phyloP scores from a whole-genome alignment of 2,888 invertebrate genomes.

The Phaedon cochleariae region DNA sequence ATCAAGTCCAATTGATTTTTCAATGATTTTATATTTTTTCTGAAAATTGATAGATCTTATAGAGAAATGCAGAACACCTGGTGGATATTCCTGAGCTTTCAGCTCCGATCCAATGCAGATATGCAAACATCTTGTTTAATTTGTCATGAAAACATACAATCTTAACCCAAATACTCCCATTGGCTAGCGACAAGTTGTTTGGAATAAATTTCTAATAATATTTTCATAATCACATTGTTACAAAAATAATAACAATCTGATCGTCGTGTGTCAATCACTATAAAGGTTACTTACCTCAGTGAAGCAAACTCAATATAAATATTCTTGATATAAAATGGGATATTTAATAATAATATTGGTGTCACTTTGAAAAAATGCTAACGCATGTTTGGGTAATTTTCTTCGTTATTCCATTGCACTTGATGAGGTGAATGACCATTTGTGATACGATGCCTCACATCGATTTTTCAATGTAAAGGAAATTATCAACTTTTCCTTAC shows the following conservation, averaged over 20 bases:
- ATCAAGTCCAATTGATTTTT: no score
- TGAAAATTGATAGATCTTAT: no score
- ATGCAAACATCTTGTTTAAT: no score
- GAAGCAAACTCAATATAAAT: conserved; percentile 20
- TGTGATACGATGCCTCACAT: conserved; percentile 31
- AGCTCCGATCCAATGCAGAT: no score
- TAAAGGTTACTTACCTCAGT: conserved; percentile 41
- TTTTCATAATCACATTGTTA: conserved; percentile 39
- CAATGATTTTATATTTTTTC: no score
- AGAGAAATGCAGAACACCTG: no score
- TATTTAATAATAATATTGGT: conserved; percentile 41
- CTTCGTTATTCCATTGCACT: conserved; percentile 37
- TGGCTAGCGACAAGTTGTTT: conserved; percentile 26
- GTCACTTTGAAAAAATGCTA: conserved; percentile 48
- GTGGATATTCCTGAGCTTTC: no score
- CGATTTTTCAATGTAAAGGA: conserved; percentile 11
- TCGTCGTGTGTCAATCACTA: conserved; percentile 32
- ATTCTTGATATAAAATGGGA: conserved; percentile 19
- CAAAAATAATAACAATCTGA: conserved; percentile 38
- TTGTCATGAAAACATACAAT: not conserved
- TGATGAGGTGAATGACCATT: conserved; percentile 40
- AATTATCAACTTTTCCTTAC: not conserved
- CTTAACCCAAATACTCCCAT: conserved; percentile 6
- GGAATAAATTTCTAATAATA: conserved; percentile 32
- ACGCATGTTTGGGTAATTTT: conserved; percentile 49